Evolutionary conservation across 2,888 invertebrate species (phyloP).

Genomic region (Morinoia aosen): DNA sequence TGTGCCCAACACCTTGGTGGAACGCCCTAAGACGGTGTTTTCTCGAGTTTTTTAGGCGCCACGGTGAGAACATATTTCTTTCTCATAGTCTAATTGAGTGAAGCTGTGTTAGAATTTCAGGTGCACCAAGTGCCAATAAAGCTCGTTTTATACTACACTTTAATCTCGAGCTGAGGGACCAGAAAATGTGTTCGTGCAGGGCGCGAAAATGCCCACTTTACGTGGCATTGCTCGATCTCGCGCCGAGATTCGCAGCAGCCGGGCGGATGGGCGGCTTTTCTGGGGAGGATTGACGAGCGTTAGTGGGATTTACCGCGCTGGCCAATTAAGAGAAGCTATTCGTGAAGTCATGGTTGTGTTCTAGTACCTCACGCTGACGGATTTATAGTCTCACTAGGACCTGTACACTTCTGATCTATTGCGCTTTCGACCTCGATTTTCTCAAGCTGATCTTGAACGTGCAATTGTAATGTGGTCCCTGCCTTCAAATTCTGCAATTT

Average conservation of each 20-base stretch:
- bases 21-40: not conserved
- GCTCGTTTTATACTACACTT: constrained; percentile 31
- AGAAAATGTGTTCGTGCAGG: constrained; percentile 12
- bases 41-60: constrained; percentile 9
- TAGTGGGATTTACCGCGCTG: constrained; percentile 47
- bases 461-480: not conserved
- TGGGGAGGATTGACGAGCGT: constrained; percentile 50
- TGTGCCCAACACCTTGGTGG: not conserved
- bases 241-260: constrained; percentile 39
- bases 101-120: constrained; percentile 44
- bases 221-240: constrained; percentile 28
- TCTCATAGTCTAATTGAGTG: constrained; percentile 36
- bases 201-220: constrained; percentile 31
- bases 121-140: constrained; percentile 51
- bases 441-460: not conserved
- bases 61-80: not conserved
- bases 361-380: constrained; percentile 43
- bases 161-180: constrained; percentile 43
- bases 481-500: not conserved
- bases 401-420: constrained; percentile 43
- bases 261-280: constrained; percentile 41
- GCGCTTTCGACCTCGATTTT: not conserved
- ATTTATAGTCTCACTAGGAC: constrained; percentile 13
- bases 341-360: constrained; percentile 52
- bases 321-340: constrained; percentile 50